Conservation (phyloP, 2,888 invertebrate genomes). For the Diplazon laetatorius region DNA sequence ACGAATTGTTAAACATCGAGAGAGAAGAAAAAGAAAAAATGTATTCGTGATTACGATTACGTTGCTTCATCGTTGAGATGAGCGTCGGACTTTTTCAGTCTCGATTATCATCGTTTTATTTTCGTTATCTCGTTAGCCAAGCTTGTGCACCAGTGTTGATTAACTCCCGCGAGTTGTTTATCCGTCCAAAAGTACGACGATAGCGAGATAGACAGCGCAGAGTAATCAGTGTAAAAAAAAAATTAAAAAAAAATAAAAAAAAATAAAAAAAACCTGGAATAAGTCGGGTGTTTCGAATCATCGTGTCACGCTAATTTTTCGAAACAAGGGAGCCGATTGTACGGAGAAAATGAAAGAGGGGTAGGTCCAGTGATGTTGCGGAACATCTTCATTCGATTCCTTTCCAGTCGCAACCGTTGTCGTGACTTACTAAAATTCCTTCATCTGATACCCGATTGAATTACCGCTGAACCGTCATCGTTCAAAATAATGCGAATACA, state of each 20-base stretch:
- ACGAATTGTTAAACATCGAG: neutral
- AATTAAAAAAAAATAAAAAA: neutral
- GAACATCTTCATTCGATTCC: conserved; percentile 18
- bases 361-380: conserved; percentile 5
- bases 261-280: neutral
- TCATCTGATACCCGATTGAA: too few species aligned
- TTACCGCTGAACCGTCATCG: too few species aligned
- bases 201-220: conserved; percentile 8
- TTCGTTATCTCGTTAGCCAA: conserved; percentile 22
- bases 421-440: too few species aligned
- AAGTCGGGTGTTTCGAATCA: conserved; percentile 18
- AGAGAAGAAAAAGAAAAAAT: too few species aligned
- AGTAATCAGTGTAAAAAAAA: neutral
- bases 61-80: conserved; percentile 25
- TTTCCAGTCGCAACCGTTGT: neutral
- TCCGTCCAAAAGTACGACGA: conserved; percentile 24
- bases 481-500: too few species aligned
- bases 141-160: neutral
- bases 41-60: neutral
- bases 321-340: conserved; percentile 10
- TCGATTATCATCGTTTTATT: conserved; percentile 8
- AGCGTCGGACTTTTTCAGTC: conserved; percentile 18
- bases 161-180: conserved; percentile 34
- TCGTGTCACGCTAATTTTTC: conserved; percentile 34
- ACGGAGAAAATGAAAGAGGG: conserved; percentile 3